phyloP scores from a whole-genome alignment of 2,113 vertebrate genomes.

The Phalacrocorax aristotelis region DNA sequence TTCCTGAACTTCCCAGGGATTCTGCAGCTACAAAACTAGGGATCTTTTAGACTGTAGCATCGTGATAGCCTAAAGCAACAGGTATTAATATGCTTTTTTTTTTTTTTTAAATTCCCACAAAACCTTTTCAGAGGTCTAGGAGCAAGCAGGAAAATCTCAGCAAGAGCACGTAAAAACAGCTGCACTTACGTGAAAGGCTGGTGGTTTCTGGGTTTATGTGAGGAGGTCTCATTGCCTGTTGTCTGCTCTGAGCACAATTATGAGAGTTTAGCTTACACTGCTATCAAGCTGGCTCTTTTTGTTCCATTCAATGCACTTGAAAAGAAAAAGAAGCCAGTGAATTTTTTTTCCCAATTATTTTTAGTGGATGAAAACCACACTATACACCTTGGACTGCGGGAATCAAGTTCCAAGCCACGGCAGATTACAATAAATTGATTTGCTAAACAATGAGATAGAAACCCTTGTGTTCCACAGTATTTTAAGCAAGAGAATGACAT shows the following conservation, averaged over 20 bases:
- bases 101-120: background rate
- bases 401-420: background rate
- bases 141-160: background rate
- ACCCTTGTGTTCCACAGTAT: background rate
- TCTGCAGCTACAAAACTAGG: background rate
- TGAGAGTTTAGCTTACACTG: background rate
- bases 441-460: background rate
- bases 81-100: background rate
- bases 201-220: background rate
- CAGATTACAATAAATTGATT: background rate
- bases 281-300: background rate
- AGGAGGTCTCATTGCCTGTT: background rate
- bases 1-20: constrained; percentile 27
- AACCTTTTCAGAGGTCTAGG: background rate
- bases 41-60: background rate
- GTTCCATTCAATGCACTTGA: background rate
- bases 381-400: background rate
- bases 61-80: background rate
- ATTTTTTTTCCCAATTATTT: background rate
- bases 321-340: background rate
- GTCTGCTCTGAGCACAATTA: background rate
- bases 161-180: background rate
- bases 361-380: background rate
- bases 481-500: background rate
- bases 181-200: background rate